Base-by-base conservation (phyloP, 1,140 invertebrate species). In the Drosophila pandora region DNA sequence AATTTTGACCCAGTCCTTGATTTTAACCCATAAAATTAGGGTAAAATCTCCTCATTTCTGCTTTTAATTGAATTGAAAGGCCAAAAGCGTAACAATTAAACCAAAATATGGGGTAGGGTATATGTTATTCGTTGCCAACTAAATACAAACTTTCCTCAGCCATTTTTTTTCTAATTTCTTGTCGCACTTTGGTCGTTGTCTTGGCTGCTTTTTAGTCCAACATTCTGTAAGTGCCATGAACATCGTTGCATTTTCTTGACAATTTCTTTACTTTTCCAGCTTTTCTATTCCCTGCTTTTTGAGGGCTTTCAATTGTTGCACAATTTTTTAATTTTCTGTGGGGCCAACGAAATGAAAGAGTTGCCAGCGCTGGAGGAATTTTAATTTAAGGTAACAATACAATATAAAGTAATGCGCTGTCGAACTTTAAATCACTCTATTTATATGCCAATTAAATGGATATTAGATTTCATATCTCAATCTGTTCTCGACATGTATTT, bases 241-340 rank as follows among this genome's bases (percentile, higher is more conserved):
- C 61, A 56, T 75, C 58, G 56, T 48, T 65, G 81, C 77, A 76
- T 81, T 87, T 87, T 81, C 74, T 64, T 82, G 82, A 79, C 82
- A 85, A 87, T 85, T 81, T 73, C 49, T 76, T 37, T 37, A 30
- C 43, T 74, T 76, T 55, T 61, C 57, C 62, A 50, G 52, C 45
- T 57, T 48, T 34, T 55, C 43, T 56, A 50, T 45, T 54, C 54
- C 28, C 37, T 68, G 62, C 62, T 78, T 70, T 87, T 65, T 76
- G 71, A 68, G 62, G 71, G 74, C 82, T 77, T 85, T 77, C 83
- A 82, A 87, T 87, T 87, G 83, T 82, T 87, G 82, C 82, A 87
- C 83, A 87, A 87, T 87, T 87, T 85, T 85, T 85, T 85, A 87
- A 87, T 85, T 85, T 85, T 74, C 77, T 87, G 69, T 82, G 58